Base-by-base conservation (phyloP, 2,888 invertebrate genomes). In the Ctena decussata region DNA sequence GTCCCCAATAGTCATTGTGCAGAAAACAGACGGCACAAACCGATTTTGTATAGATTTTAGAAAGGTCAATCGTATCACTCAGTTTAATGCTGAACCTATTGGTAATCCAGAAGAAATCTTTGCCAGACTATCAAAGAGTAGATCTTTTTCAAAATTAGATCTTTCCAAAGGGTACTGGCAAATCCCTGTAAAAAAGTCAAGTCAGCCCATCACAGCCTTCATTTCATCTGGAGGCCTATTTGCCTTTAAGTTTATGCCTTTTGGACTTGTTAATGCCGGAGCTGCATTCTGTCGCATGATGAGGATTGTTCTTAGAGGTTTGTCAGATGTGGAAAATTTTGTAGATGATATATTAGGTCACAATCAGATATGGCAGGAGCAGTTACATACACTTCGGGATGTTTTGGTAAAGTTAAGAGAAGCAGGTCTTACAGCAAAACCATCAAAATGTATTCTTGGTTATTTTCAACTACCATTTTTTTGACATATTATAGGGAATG, bases 21-120 rank as follows among this genome's bases (percentile, higher is more conserved):
- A 81, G 69, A 90, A 90, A 57, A 39, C 49, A 24, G 87, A 89
- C 79, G 89, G 89, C 0, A 71, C 78, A 15, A 80, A 76, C 18
- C 46, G 89, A 30, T 78, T 85, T 21, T 85, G 85, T 41, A 57
- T 89, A 18, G 85, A 90, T 71, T 90, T 72, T 72, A 69, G 89
- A 6, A 81, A 83, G 27, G 32, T 90, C 15, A 91, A 91, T 75
- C 53, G 72, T 21, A 74, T 87, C 5, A 88, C 84, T 0, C 73
- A 81, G 18, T 90, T 89, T 78, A 87, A 89, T 44, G 75, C 84
- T 0, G 91, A 89, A 76, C 90, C 89, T 1, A 81, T 90, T 76
- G 77, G 75, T 12, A 77, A 83, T 35, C 41, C 80, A 0, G 91
- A 89, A 11, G 74, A 79, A 35, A 77, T 91, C 0, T 88, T 90